Percentiles rank a stretch among this genome's conserved stretches.
Evolutionary conservation across 2,113 vertebrate species (phyloP).

Genomic region (Epinephelus fuscoguttatus): DNA sequence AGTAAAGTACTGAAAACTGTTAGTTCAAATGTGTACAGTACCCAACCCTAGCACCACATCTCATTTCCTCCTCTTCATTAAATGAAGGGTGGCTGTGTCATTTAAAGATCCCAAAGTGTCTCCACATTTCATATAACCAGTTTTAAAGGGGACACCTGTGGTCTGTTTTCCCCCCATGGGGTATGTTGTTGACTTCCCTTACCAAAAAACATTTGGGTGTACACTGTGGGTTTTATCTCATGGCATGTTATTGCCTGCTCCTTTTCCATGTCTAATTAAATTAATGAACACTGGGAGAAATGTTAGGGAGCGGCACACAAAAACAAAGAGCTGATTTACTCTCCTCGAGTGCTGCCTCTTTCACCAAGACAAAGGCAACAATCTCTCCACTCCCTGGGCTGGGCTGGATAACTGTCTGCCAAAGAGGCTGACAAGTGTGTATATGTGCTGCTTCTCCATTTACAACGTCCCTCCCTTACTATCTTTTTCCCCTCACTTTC

Average conservation of each 20-base stretch:
- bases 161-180: slow-evolving; percentile 7
- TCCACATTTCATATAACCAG: not conserved
- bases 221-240: slow-evolving; percentile 53
- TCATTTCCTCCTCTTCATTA: not conserved
- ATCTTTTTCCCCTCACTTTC: slow-evolving; percentile 3
- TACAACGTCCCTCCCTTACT: slow-evolving; percentile 48
- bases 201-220: slow-evolving; percentile 32
- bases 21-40: too few relatives aligned
- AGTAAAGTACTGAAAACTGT: too few relatives aligned
- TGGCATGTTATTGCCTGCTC: slow-evolving; percentile 55
- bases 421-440: slow-evolving; percentile 52
- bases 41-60: too few relatives aligned
- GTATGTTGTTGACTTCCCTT: slow-evolving; percentile 29
- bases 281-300: slow-evolving; percentile 74
- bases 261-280: slow-evolving; percentile 73
- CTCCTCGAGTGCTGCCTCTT: slow-evolving; percentile 55
- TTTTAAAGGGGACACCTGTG: not conserved
- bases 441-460: slow-evolving; percentile 45
- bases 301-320: slow-evolving; percentile 63
- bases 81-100: not conserved
- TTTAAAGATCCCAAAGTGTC: not conserved
- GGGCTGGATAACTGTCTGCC: slow-evolving; percentile 59
- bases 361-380: slow-evolving; percentile 70
- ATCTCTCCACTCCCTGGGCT: slow-evolving; percentile 71
- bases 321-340: slow-evolving; percentile 75